Evolutionary conservation across 23 tunicate genomes (phyloP).

Genomic region (Trididemnum nubilum): DNA sequence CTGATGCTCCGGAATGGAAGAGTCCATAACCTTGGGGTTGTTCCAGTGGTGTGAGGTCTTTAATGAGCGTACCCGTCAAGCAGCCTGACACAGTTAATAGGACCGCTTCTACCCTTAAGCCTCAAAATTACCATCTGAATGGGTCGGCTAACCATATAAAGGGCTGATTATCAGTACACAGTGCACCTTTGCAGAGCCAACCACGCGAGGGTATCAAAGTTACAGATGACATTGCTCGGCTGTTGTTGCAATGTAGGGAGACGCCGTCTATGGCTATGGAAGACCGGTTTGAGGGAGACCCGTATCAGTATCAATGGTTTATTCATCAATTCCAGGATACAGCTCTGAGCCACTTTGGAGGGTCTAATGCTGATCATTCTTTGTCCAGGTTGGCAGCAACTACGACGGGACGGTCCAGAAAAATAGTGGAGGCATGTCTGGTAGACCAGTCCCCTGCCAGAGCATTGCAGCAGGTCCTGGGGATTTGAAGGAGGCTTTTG

Average conservation of each 20-base stretch:
- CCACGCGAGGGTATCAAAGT: too few species aligned
- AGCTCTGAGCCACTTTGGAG: not conserved
- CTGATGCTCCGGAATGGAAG: too few species aligned
- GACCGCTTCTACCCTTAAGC: too few species aligned
- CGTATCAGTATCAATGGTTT: not conserved
- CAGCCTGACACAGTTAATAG: too few species aligned
- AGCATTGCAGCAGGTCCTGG: not conserved
- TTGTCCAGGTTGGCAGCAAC: not conserved
- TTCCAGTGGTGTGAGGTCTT: too few species aligned
- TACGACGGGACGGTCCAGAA: not conserved
- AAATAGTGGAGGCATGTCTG: not conserved
- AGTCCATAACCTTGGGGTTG: too few species aligned
- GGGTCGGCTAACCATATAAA: too few species aligned
- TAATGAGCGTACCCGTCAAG: too few species aligned
- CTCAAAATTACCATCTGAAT: too few species aligned
- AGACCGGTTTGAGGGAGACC: not conserved
- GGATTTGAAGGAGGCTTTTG: not conserved
- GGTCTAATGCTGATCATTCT: not conserved
- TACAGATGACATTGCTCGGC: not conserved
- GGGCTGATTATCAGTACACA: too few species aligned
- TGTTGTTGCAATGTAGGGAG: not conserved
- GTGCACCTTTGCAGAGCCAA: too few species aligned
- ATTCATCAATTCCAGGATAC: not conserved
- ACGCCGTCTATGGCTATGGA: not conserved
- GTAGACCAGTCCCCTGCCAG: not conserved